Base-by-base conservation (phyloP, 2,888 invertebrate genomes). In the Harpalus rubripes region DNA sequence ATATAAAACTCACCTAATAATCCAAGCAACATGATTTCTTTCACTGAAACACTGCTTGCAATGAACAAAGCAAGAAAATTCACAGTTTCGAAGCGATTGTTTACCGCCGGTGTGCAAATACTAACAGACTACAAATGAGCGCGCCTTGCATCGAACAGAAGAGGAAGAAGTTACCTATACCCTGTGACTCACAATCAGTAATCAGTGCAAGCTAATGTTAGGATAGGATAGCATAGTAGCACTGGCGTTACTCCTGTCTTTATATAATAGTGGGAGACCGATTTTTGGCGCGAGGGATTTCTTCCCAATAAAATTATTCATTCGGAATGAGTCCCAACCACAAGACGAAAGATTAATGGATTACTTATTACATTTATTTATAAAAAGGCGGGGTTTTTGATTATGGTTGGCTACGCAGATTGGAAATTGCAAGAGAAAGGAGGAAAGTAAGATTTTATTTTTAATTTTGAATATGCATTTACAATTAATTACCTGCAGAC, bases 221-320 rank as follows among this genome's bases (percentile, higher is more conserved):
- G 22, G 22, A 22, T 22, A 22, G 22, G 22, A 22, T 22, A 22
- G 22, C 22, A 22, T 22, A 44, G 8, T 52, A 32, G 5, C 44
- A 52, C 12, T 74, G 10, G 72, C 72, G 72, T 1, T 0, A 44
- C 44, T 15, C 16, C 44, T 8, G 44, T 10, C 18, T 74, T 74
- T 74, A 74, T 74, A 68, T 5, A 32, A 65, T 61, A 74, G 72
- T 44, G 72, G 72, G 72, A 68, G 72, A 44, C 44, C 1, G 72
- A 74, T 44, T 74, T 44, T 44, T 44, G 52, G 72, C 44, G 16
- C 18, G 52, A 74, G 72, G 10, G 39, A 26, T n/a, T 68, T 68
- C 68, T 39, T 68, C 15, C 18, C 72, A 15, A 7, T 41, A 16
- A 15, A 44, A 74, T 74, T 68, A 68, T 68, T 68, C 68, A 68